Evolutionary conservation across 2,888 invertebrate genomes (phyloP), one percentile per base, ranked within the genome.

Genomic region (Pocota personata): DNA sequence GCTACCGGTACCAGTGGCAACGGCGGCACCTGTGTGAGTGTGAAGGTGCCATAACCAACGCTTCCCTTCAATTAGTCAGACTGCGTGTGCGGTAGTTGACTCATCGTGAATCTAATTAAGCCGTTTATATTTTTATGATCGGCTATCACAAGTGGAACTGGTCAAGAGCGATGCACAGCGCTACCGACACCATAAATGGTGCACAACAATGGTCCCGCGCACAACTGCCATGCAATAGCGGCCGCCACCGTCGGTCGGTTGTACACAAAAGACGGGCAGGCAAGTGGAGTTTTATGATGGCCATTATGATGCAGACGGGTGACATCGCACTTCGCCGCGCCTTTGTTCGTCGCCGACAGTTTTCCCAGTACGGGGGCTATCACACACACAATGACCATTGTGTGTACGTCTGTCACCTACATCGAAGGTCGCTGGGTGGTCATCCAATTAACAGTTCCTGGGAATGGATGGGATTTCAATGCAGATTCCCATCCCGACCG

Each of bases 51-150:
- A 71, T 60, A 80, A 66, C 52, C 80, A 60, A 21, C 43, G 69
- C 75, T 76, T 76, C 82, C 37, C 71, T 86, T 82, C 82, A 86
- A 86, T 86, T 86, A 86, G 82, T 86, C 82, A 80, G 76, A 77
- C 76, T 80, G 86, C 82, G 82, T 80, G 80, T 84, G 84, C 84
- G 86, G 76, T 82, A 77, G 82, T 86, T 86, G 86, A 86, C 82
- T 86, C 86, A 86, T 72, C 72, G 86, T 77, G 77, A 82, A 86
- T 86, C 66, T 86, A 86, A 86, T 86, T 86, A 86, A 86, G 82
- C 76, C 86, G 82, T 86, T 82, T 86, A 86, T 86, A 71, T 82
- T 86, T 86, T 86, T 86, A 86, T 86, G 82, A 86, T 77, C 82
- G 82, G 71, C 67, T 66, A 77, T 82, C 82, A 82, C 86, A 82